Conservation (phyloP, 2,113 vertebrate genomes). For the Origma solitaria region DNA sequence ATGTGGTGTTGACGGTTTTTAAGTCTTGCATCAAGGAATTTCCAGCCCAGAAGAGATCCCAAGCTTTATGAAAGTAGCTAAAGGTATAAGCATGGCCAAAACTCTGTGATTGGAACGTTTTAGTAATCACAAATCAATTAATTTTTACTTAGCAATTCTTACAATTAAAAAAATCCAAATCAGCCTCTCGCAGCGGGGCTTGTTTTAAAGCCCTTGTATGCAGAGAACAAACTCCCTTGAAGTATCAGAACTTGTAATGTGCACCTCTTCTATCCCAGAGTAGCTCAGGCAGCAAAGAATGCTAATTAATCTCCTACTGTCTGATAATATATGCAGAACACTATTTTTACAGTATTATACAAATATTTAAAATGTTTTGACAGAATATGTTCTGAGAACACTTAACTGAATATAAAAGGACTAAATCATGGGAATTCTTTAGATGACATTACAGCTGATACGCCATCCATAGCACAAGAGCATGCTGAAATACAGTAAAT, state of each 20-base stretch:
- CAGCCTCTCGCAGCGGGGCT: accelerated
- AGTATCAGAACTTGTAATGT: background rate
- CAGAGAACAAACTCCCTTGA: background rate
- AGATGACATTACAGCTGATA: background rate
- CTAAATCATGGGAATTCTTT: background rate
- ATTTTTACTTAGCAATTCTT: background rate
- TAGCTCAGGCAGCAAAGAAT: background rate
- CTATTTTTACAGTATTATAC: background rate
- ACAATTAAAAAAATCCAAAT: background rate
- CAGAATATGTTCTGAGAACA: background rate
- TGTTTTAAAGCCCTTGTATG: background rate
- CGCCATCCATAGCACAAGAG: background rate
- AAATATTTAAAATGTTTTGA: slow-evolving; percentile 43
- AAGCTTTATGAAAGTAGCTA: background rate
- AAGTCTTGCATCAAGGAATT: background rate
- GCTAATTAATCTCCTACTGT: background rate
- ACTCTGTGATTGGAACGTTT: background rate
- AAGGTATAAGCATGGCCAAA: background rate
- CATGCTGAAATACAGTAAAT: background rate
- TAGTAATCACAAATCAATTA: background rate
- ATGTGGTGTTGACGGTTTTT: no score
- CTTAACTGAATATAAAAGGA: background rate
- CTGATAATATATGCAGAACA: background rate
- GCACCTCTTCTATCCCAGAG: background rate
- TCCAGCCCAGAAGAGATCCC: background rate